Evolutionary conservation across 2,797 vertebrate genomes (phyloP), one percentile per base, ranked within the genome.

Genomic region (Phalanger gymnotis): DNA sequence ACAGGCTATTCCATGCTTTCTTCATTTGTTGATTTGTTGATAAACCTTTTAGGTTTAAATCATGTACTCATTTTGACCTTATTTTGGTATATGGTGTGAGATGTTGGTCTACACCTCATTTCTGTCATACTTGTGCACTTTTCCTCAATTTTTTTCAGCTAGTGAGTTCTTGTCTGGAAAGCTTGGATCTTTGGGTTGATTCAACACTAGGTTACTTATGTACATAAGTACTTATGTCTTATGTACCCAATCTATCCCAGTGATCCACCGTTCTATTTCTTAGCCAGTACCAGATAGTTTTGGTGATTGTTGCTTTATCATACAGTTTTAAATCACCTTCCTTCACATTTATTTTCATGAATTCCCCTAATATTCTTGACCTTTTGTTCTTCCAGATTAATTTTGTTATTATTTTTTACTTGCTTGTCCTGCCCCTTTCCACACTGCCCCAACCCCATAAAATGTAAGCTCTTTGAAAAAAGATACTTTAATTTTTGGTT

Each of bases 371-470:
- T 47, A 11, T 47, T 81, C 12, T 81, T 27, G 34, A 47, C 19
- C 66, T 81, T 47, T 47, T 81, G 10, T 81, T 81, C n/a, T 81
- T 81, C 22, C 40, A 47, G 19, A 81, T 27, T 2, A 81, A 81
- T 81, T 40, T 81, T 81, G 19, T n/a, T 73, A 13, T 56, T 56
- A 40, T 81, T 81, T 81, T 81, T 81, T 1, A 47, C n/a, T 81
- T 81, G 73, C 40, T 81, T 47, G 40, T 47, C 73, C 22, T 81
- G 19, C 7, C 22, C 9, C 9, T 14, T 0, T 40, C 1, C 73
- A n/a, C n/a, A n/a, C 6, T 53, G 9, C 58, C 3, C 2, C 1
- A 47, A 1, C n/a, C n/a, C n/a, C n/a, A n/a, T 81, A 47, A 1
- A 81, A 27, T 47, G 0, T 27, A 47, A 47, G 2, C 9, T 81